Conservation (phyloP, 2,113 vertebrate genomes). For the Tyto alba region DNA sequence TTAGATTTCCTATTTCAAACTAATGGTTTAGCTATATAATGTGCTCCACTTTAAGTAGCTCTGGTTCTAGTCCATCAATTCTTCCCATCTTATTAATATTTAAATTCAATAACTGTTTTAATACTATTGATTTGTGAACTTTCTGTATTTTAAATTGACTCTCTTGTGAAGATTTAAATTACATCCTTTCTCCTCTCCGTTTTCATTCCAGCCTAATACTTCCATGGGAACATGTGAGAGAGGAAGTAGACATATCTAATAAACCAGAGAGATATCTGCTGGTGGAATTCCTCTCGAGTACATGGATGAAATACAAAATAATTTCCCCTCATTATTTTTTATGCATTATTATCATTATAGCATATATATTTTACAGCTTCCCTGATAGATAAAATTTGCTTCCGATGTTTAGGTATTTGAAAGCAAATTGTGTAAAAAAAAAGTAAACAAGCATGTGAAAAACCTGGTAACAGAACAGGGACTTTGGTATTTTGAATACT, state of each 20-base stretch:
- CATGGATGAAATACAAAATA: background rate
- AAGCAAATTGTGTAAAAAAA: background rate
- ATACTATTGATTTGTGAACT: constrained; percentile 57
- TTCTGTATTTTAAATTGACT: constrained; percentile 40
- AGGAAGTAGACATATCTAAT: background rate
- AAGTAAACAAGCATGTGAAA: background rate
- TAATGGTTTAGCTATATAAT: constrained; percentile 45
- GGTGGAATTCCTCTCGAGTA: background rate
- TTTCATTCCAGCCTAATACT: constrained; percentile 12
- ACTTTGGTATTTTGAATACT: background rate
- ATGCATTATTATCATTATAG: background rate
- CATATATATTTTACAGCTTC: background rate
- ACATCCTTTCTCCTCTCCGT: background rate
- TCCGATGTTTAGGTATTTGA: background rate
- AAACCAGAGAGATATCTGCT: background rate
- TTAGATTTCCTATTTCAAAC: constrained; percentile 44
- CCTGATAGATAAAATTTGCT: background rate
- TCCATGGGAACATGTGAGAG: background rate
- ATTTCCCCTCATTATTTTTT: background rate
- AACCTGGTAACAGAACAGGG: background rate
- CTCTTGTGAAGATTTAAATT: constrained; percentile 33
- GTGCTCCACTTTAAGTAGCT: constrained; percentile 20
- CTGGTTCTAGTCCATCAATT: constrained; percentile 48
- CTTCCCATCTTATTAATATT: constrained; percentile 64
- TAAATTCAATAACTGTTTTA: constrained; percentile 66